A percentile compares a stretch with the other conserved stretches of the same genome.
phyloP scores from a whole-genome alignment of 1,140 invertebrate species.

The Belonocnema kinseyi region DNA sequence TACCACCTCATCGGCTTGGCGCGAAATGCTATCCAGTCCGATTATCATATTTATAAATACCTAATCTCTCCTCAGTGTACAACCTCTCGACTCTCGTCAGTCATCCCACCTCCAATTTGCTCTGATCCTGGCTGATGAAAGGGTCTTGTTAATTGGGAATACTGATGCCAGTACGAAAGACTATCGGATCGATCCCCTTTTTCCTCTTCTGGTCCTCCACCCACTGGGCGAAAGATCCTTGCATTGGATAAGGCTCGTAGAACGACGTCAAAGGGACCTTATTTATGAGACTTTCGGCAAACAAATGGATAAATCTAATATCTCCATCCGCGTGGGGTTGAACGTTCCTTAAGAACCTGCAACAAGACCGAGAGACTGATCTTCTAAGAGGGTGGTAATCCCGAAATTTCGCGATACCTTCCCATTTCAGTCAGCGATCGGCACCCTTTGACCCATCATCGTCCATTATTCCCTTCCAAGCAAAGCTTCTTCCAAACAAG shows the following conservation, averaged over 20 bases:
- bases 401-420: conserved; percentile 25
- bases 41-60: conserved; percentile 68
- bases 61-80: conserved; percentile 48
- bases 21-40: conserved; percentile 56
- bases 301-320: conserved; percentile 76
- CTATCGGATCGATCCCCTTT: conserved; percentile 68
- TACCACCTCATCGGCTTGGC: conserved; percentile 46
- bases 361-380: conserved; percentile 17
- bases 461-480: background rate
- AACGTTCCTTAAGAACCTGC: conserved; percentile 45
- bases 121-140: conserved; percentile 61
- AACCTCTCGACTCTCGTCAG: conserved; percentile 41
- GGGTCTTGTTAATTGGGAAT: conserved; percentile 73
- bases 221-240: conserved; percentile 62
- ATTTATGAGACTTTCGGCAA: conserved; percentile 76
- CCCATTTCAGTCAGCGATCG: conserved; percentile 18
- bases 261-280: conserved; percentile 74
- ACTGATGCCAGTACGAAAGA: conserved; percentile 66
- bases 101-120: conserved; percentile 56
- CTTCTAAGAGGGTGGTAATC: conserved; percentile 28
- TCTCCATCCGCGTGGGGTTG: conserved; percentile 50
- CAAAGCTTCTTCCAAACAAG: background rate
- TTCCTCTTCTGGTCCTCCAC: conserved; percentile 47
- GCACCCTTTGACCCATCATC: conserved; percentile 30
- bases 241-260: conserved; percentile 70